Percentiles rank a stretch among this genome's conserved stretches.
These are phyloP conservation scores for Herminia tarsipennalis DNA, from an alignment of 2,888 invertebrate species.

Conservation along the genomic window DNA sequence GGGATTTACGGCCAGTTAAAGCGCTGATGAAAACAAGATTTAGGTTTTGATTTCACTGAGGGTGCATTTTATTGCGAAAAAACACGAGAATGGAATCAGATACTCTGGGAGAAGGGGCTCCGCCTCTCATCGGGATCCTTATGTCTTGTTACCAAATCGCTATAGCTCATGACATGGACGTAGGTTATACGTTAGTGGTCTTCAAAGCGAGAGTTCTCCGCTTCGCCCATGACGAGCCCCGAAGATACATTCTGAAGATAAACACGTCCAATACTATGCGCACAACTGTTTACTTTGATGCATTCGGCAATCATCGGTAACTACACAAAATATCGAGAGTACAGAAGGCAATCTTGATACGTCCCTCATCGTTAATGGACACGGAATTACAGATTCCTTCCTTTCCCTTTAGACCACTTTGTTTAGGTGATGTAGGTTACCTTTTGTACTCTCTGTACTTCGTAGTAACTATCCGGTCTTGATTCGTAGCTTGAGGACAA, in stretches of 20 bases:
- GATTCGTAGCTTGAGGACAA: slow-evolving; percentile 24
- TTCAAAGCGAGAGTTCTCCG: slow-evolving; percentile 35
- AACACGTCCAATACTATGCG: slow-evolving; percentile 42
- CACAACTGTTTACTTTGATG: slow-evolving; percentile 52
- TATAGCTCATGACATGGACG: slow-evolving; percentile 20
- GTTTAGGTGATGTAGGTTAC: no score
- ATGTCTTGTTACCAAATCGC: slow-evolving; percentile 11
- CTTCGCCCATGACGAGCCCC: slow-evolving; percentile 56
- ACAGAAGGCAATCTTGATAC: slow-evolving; percentile 1
- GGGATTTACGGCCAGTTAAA: no score
- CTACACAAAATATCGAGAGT: background rate
- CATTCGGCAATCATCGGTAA: slow-evolving; percentile 32
- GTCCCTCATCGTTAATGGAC: no score
- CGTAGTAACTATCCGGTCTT: slow-evolving; percentile 1
- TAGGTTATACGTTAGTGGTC: slow-evolving; percentile 18
- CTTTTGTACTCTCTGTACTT: no score
- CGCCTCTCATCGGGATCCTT: background rate
- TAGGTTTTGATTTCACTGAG: no score
- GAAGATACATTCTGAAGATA: slow-evolving; percentile 57
- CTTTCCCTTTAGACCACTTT: no score
- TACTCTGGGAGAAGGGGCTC: no score
- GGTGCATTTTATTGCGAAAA: no score
- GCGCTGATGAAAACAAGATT: no score
- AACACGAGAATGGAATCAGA: no score
- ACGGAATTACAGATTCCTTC: no score